Percentiles rank a stretch among this genome's conserved stretches.
These are phyloP conservation scores for Sphaeramia orbicularis DNA, from an alignment of 2,797 vertebrate species.

Conservation along the genomic window DNA sequence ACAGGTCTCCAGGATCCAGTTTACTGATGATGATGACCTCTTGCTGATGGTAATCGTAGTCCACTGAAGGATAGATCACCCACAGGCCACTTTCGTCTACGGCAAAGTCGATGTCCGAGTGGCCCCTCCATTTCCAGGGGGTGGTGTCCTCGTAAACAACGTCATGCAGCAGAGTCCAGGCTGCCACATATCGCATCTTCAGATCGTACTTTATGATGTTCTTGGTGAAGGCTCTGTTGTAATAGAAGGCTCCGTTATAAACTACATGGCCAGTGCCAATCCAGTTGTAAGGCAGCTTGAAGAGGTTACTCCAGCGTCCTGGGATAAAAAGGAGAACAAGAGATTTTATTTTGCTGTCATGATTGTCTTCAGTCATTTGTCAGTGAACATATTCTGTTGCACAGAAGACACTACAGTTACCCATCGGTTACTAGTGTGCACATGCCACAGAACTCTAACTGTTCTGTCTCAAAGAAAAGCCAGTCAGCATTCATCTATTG, in stretches of 20 bases:
- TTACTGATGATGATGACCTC: constrained; percentile 95
- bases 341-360: background rate
- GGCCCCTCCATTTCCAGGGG: constrained; percentile 97
- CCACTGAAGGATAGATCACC: constrained; percentile 95
- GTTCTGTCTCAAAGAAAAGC: constrained; percentile 6
- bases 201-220: constrained; percentile 99
- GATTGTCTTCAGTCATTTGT: background rate
- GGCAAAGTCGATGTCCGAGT: constrained; percentile 97
- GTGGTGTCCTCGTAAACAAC: constrained; percentile 95
- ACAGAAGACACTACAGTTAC: constrained; percentile 6
- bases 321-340: constrained; percentile 7
- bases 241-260: constrained; percentile 96
- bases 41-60: constrained; percentile 91
- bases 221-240: constrained; percentile 98
- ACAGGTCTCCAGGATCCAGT: constrained; percentile 93
- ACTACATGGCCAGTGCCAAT: constrained; percentile 98
- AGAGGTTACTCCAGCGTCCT: constrained; percentile 99
- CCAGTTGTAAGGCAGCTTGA: constrained; percentile 99
- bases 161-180: constrained; percentile 93
- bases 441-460: background rate
- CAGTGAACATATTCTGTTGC: constrained; percentile 6
- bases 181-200: constrained; percentile 92
- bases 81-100: constrained; percentile 97
- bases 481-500: background rate
- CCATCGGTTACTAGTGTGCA: background rate